Evolutionary conservation across 2,113 vertebrate species (phyloP).

Genomic region (Loxodonta africana): DNA sequence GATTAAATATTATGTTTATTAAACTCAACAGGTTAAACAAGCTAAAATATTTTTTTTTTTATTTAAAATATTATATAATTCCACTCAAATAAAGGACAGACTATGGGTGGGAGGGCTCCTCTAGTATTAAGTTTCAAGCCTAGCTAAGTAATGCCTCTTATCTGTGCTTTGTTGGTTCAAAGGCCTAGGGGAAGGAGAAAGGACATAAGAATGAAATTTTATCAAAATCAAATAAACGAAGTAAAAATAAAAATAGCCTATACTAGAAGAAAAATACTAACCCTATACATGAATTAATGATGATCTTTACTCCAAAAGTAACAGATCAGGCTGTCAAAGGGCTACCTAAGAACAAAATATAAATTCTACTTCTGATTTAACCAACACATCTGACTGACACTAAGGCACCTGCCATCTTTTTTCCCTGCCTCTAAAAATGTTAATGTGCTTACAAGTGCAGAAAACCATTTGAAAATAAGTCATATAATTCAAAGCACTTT

Average conservation of each 20-base stretch:
- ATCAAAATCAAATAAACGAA: conserved; percentile 50
- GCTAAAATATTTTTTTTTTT: background rate
- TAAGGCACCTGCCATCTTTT: background rate
- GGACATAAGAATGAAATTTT: background rate
- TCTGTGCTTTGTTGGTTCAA: background rate
- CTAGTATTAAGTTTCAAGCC: background rate
- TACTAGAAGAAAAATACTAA: conserved; percentile 38
- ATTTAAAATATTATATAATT: background rate
- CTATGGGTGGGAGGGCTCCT: background rate
- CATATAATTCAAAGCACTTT: conserved; percentile 46
- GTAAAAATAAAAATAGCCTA: conserved; percentile 12
- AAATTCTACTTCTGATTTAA: conserved; percentile 59
- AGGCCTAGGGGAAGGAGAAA: background rate
- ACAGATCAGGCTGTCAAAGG: conserved; percentile 35
- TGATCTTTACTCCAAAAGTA: conserved; percentile 30
- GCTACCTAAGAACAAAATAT: conserved; percentile 7
- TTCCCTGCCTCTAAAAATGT: background rate
- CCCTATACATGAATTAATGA: background rate
- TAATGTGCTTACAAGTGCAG: background rate
- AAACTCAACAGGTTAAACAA: conserved; percentile 33
- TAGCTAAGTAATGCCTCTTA: background rate
- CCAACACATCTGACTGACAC: background rate
- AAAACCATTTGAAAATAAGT: conserved; percentile 21
- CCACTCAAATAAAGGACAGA: background rate
- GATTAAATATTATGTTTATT: conserved; percentile 79